Base-by-base conservation (phyloP, 2,797 vertebrate species). In the Phalloptychus januarius region DNA sequence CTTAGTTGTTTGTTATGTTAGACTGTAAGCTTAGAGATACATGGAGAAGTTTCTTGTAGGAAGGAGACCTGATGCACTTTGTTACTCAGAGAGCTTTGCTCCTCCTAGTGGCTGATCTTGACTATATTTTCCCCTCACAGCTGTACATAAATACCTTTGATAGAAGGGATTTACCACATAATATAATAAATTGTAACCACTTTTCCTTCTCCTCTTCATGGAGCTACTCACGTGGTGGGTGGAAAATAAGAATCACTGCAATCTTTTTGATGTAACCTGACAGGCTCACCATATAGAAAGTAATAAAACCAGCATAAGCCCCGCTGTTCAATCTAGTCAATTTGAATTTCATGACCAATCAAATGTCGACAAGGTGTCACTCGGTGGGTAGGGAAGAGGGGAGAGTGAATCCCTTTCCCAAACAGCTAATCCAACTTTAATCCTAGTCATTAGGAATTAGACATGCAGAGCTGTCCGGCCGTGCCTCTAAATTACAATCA, bases 401-500 rank as follows among this genome's bases (percentile, higher is more conserved):
- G 90, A 91, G 93, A 96, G 96, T 95, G 91, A 96, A 96, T 96
- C 96, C 97, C 96, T 96, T 97, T 97, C 97, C 97, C 97, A 97
- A 98, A 98, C 97, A 98, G 97, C 98, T 98, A 99, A 99, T 99
- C 98, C 98, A 98, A 97, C 97, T 98, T 99, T 99, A 99, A 99
- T 99, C 98, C 98, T 96, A 98, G 97, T 99, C 97, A 99, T 99
- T 99, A 99, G 97, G 98, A 99, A 99, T 99, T 98, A 99, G 98
- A 98, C 98, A 99, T 98, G 97, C 98, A 94, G 97, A 97, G 97
- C 97, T 97, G 98, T 98, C 98, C 98, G 97, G 97, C 97, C 97
- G 96, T 98, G 97, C 97, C 97, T 99, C 98, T 99, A 99, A 99
- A 99, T 99, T 99, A 99, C 98, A 99, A 99, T 99, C 98, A 99